These are phyloP conservation scores for Xanthia togata DNA, from an alignment of 2,888 invertebrate species.

Conservation along the genomic window DNA sequence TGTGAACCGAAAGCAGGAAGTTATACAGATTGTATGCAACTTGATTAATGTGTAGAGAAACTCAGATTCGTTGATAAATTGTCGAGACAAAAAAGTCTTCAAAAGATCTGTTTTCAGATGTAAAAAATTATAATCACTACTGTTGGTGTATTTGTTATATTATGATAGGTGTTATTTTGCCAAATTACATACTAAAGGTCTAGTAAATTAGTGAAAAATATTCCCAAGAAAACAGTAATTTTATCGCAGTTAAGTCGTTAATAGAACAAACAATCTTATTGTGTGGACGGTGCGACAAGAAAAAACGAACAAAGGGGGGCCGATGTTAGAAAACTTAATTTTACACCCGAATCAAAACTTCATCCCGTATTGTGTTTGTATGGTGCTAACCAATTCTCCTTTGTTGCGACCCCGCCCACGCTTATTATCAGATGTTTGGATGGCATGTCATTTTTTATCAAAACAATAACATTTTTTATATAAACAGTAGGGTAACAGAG, in stretches of 20 bases:
- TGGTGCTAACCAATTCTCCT: constrained; percentile 88
- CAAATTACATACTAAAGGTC: constrained; percentile 68
- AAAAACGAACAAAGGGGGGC: constrained; percentile 81
- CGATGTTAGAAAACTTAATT: constrained; percentile 87
- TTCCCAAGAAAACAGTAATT: constrained; percentile 73
- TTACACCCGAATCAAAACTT: constrained; percentile 88
- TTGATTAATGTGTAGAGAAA: constrained; percentile 73
- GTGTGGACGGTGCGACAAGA: constrained; percentile 77
- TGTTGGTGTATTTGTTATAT: constrained; percentile 20
- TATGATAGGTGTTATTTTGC: constrained; percentile 58
- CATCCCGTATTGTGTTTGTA: constrained; percentile 83
- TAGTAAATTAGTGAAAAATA: constrained; percentile 64
- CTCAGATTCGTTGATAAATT: constrained; percentile 51
- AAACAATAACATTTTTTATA: constrained; percentile 87
- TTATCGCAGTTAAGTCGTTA: constrained; percentile 74
- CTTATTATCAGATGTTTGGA: constrained; percentile 88
- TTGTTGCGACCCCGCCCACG: constrained; percentile 88
- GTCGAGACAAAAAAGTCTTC: constrained; percentile 39
- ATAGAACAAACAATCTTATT: constrained; percentile 82
- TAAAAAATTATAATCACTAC: constrained; percentile 44
- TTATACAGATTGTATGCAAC: constrained; percentile 72
- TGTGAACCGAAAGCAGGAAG: constrained; percentile 81
- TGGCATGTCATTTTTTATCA: constrained; percentile 90
- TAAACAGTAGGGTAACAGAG: constrained; percentile 76
- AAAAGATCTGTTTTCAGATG: constrained; percentile 27